Evolutionary conservation across 2,113 vertebrate genomes (phyloP).

Genomic region (Pundamilia nyererei): DNA sequence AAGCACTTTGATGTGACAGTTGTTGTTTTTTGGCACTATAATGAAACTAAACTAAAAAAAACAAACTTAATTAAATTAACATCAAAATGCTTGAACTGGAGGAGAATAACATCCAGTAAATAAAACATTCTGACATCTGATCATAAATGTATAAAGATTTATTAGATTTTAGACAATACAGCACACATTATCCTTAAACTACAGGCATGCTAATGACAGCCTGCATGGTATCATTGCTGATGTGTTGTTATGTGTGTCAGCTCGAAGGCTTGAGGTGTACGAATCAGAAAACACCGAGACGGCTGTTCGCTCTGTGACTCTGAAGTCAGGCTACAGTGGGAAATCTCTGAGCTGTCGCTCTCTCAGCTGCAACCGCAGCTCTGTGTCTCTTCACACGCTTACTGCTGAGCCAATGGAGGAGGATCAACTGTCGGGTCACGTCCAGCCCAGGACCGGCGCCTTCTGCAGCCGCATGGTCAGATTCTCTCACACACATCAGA

Average conservation of each 20-base stretch:
- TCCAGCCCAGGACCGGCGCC: conserved; percentile 56
- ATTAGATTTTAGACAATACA: neutral
- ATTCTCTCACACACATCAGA: neutral
- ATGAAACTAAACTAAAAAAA: neutral
- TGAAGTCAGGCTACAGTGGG: conserved; percentile 28
- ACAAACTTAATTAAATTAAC: neutral
- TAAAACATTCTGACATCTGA: neutral
- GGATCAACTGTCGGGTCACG: conserved; percentile 16
- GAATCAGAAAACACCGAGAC: conserved; percentile 62
- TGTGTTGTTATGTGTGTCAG: neutral
- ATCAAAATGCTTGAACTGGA: neutral
- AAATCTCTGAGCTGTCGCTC: conserved; percentile 60
- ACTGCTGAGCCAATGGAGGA: conserved; percentile 45
- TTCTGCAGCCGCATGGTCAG: conserved; percentile 90
- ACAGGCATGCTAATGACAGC: neutral
- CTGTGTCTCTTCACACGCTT: conserved; percentile 60
- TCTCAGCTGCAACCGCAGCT: conserved; percentile 63
- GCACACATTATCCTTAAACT: neutral
- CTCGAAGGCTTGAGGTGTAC: conserved; percentile 75
- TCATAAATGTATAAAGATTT: neutral
- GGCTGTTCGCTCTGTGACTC: conserved; percentile 29
- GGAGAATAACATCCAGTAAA: neutral
- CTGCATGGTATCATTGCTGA: neutral
- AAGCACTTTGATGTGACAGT: neutral
- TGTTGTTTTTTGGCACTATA: neutral